Conservation (phyloP, 2,888 invertebrate genomes). For the Xanthia icteritia region DNA sequence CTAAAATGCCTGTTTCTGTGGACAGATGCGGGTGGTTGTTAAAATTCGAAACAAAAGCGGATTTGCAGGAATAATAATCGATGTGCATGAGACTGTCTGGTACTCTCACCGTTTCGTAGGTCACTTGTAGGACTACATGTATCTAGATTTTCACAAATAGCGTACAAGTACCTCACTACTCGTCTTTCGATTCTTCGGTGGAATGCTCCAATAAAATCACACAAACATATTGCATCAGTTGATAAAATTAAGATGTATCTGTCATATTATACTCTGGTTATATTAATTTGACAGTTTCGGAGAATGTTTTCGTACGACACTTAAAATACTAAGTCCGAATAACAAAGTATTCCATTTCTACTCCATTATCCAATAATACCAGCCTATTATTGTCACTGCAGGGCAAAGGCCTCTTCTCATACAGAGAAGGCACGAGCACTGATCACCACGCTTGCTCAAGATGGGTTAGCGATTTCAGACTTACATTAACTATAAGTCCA, state of each 20-base stretch:
- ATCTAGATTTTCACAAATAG: no score
- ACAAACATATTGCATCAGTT: neutral
- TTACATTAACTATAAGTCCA: neutral
- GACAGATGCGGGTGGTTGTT: no score
- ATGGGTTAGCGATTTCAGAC: neutral
- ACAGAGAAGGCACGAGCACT: neutral
- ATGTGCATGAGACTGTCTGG: no score
- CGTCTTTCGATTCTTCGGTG: neutral
- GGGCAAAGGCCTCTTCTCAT: neutral
- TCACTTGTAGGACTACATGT: no score
- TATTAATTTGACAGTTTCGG: neutral
- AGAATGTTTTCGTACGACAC: neutral
- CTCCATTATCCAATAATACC: neutral
- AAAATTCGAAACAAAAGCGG: no score
- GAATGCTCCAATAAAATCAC: neutral
- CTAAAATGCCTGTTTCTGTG: neutral
- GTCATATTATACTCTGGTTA: conserved; percentile 22
- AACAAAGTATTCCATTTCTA: neutral
- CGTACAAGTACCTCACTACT: no score
- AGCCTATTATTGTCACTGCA: neutral
- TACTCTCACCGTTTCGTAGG: no score
- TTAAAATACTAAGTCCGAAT: neutral
- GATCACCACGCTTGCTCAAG: neutral
- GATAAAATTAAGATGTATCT: conserved; percentile 18
- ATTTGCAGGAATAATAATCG: no score